Conservation (phyloP, 2,113 vertebrate species). For the Casuarius casuarius region DNA sequence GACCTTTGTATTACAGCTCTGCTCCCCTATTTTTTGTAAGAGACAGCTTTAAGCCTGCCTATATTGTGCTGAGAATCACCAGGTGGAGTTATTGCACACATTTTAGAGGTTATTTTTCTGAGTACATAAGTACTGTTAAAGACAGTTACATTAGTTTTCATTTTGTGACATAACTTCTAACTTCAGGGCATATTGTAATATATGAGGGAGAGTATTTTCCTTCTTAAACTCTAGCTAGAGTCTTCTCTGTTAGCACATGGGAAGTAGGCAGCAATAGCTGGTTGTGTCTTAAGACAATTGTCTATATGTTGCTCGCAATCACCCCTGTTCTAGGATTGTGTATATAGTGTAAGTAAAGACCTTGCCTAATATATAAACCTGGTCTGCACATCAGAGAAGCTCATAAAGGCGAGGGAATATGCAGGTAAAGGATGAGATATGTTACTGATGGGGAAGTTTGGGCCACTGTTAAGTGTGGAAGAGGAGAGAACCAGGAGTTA, state of each 20-base stretch:
- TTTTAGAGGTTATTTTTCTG: constrained; percentile 22
- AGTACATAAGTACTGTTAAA: not conserved
- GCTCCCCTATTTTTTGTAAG: not conserved
- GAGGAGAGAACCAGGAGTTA: not conserved
- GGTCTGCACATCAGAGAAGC: not conserved
- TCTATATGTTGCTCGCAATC: not conserved
- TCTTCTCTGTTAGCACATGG: not conserved
- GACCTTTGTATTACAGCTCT: not conserved
- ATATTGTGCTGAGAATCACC: constrained; percentile 39
- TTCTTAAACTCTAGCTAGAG: not conserved
- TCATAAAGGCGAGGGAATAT: not conserved
- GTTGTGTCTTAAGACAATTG: not conserved
- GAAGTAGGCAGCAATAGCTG: not conserved
- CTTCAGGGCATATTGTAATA: not conserved
- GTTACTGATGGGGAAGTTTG: not conserved
- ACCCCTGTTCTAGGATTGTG: not conserved
- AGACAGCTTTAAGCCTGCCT: not conserved
- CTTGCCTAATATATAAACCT: not conserved
- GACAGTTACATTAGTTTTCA: not conserved
- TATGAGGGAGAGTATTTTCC: not conserved
- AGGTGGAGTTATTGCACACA: constrained; percentile 63
- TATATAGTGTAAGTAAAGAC: not conserved
- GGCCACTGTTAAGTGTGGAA: not conserved
- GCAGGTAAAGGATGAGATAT: not conserved
- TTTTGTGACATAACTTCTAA: constrained; percentile 26